Base-by-base conservation (phyloP, 2,888 invertebrate species). In the Pseudolycoriella hygida region DNA sequence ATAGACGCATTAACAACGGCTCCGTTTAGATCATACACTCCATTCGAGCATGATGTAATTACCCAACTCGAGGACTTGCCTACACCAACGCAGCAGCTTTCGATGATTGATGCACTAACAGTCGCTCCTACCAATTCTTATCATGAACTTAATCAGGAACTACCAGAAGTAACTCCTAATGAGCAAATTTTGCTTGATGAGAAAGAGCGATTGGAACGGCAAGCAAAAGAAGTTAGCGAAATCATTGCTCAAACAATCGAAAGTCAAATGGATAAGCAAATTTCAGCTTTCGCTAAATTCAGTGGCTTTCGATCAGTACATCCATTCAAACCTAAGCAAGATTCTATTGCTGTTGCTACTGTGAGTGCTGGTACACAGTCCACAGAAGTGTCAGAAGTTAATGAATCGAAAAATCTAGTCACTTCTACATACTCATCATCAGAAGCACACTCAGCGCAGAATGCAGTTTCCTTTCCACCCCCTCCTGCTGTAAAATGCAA, bases 1-100 rank as follows among this genome's bases (percentile, higher is more conserved):
- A 69, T 78, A 10, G 71, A 72, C 45, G 81, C 82, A 12, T 61
- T 81, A 44, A 77, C 74, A 15, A 78, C 77, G 17, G 79, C 77
- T 4, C 76, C 82, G 1, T 73, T 77, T 39, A 67, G 72, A 48
- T 69, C 74, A 4, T 75, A 71, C 49, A 76, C 74, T 11, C 76
- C 77, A 1, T 66, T 74, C 19, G 69, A 70, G 19, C 60, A 67
- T 15, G 67, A 67, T 43, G 65, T 66, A 1, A 60, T 61, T 46
- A 62, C 63, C 18, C 64, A 66, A 46, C 47, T 58, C 30, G 55
- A 62, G 11, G 65, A 64, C 48, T 50, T 66, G 43, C 66, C 66
- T 41, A 63, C 62, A 3, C 40, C 46, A 19, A 61, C 62, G 46
- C 66, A 69, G 50, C 68, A 69, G 54, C 67, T 71, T 2, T 70